phyloP scores from a whole-genome alignment of 2,888 invertebrate genomes.

The Drosophila picticornis region DNA sequence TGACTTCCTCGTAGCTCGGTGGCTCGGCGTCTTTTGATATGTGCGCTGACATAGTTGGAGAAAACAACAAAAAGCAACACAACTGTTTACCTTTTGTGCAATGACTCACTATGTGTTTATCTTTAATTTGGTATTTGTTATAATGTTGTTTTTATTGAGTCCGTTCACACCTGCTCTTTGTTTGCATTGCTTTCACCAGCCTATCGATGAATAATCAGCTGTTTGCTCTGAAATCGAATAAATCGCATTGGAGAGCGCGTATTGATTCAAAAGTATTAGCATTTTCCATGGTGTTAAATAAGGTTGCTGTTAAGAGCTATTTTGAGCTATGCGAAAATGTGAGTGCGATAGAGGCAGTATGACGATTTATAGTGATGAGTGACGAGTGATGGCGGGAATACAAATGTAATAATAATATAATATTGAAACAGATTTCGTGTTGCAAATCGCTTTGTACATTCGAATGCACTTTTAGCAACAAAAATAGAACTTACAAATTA shows the following conservation, averaged over 20 bases:
- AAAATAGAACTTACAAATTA: no score
- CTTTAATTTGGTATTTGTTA: slow-evolving; percentile 30
- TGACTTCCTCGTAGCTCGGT: slow-evolving; percentile 86
- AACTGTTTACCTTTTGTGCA: slow-evolving; percentile 3
- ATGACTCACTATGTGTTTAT: slow-evolving; percentile 37
- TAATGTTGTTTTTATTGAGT: slow-evolving; percentile 35
- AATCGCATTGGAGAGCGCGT: neutral
- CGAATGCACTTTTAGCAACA: no score
- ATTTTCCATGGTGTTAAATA: neutral
- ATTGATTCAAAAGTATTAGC: neutral
- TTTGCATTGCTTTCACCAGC: slow-evolving; percentile 21
- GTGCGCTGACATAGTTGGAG: slow-evolving; percentile 44
- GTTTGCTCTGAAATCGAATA: slow-evolving; percentile 37
- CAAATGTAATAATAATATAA: neutral
- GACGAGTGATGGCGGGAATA: neutral
- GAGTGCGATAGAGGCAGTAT: neutral
- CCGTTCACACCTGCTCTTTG: slow-evolving; percentile 36
- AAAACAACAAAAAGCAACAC: neutral
- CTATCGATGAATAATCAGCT: slow-evolving; percentile 56
- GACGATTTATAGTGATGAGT: neutral
- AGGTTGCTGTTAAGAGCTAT: neutral
- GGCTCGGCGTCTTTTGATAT: slow-evolving; percentile 85
- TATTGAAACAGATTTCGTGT: neutral
- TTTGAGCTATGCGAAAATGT: neutral
- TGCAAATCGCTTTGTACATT: neutral